Conservation (phyloP, 2,113 vertebrate genomes). For the Hyla sarda region DNA sequence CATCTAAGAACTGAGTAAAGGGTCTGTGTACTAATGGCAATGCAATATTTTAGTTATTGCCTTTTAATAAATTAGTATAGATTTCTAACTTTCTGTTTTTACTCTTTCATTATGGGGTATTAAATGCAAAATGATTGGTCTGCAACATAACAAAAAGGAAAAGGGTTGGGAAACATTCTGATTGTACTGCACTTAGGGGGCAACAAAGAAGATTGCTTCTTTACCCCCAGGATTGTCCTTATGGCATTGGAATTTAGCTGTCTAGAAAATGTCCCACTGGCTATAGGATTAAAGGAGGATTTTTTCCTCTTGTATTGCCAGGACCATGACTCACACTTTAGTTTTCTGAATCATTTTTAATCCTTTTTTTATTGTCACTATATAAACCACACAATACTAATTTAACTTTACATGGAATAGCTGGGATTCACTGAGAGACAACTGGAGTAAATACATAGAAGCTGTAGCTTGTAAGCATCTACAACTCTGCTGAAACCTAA, state of each 20-base stretch:
- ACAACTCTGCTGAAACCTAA: background rate
- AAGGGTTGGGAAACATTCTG: too few relatives aligned
- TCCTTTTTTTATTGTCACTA: conserved; percentile 34
- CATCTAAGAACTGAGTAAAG: too few relatives aligned
- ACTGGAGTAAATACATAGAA: background rate
- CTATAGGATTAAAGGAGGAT: conserved; percentile 29
- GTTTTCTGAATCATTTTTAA: background rate
- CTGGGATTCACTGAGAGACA: background rate
- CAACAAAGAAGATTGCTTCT: background rate
- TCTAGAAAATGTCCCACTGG: conserved; percentile 36
- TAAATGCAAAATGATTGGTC: too few relatives aligned
- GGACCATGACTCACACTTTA: conserved; percentile 14
- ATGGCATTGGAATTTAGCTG: conserved; percentile 19
- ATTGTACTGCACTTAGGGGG: background rate
- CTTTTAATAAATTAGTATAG: too few relatives aligned
- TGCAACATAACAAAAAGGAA: too few relatives aligned
- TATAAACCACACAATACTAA: conserved; percentile 21
- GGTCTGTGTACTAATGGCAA: too few relatives aligned
- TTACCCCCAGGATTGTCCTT: background rate
- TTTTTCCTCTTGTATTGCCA: conserved; percentile 26
- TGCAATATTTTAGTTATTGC: too few relatives aligned
- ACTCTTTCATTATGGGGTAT: too few relatives aligned
- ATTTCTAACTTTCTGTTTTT: too few relatives aligned
- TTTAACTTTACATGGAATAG: conserved; percentile 5
- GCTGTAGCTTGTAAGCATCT: background rate